Conservation (phyloP, 2,113 vertebrate species). For the Cheilinus undulatus region DNA sequence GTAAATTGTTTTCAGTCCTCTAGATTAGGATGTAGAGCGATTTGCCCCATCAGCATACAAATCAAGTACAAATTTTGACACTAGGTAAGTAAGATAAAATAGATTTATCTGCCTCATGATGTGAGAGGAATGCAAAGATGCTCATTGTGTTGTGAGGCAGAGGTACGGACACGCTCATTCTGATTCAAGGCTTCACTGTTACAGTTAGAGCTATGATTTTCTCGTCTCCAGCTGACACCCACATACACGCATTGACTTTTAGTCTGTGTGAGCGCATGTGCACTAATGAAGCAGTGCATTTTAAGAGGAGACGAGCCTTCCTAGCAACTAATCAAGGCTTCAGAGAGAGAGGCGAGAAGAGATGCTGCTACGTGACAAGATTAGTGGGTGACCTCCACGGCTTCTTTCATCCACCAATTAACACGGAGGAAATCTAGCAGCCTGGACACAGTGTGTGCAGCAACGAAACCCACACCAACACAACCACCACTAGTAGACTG, state of each 20-base stretch:
- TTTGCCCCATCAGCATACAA: slow-evolving; percentile 12
- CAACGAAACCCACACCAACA: slow-evolving; percentile 12
- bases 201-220: slow-evolving; percentile 31
- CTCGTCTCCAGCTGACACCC: slow-evolving; percentile 31
- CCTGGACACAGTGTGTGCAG: slow-evolving; percentile 47
- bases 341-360: slow-evolving; percentile 44
- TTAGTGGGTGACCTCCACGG: slow-evolving; percentile 70
- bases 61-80: slow-evolving; percentile 4
- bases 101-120: slow-evolving; percentile 1
- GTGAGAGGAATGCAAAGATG: slow-evolving; percentile 24
- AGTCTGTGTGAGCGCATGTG: slow-evolving; percentile 17
- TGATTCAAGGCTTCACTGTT: slow-evolving; percentile 24
- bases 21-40: slow-evolving; percentile 1
- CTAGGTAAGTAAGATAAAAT: neutral
- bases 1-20: slow-evolving; percentile 19
- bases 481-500: slow-evolving; percentile 35
- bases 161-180: slow-evolving; percentile 20
- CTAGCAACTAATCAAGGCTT: slow-evolving; percentile 66
- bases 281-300: slow-evolving; percentile 62
- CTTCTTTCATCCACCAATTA: slow-evolving; percentile 78
- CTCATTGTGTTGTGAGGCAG: slow-evolving; percentile 7
- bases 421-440: slow-evolving; percentile 61
- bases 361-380: slow-evolving; percentile 63
- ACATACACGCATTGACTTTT: slow-evolving; percentile 3
- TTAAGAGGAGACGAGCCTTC: slow-evolving; percentile 50